These are phyloP conservation scores for Dendrocincla tyrannina DNA, from an alignment of 2,797 vertebrate species.

Conservation along the genomic window DNA sequence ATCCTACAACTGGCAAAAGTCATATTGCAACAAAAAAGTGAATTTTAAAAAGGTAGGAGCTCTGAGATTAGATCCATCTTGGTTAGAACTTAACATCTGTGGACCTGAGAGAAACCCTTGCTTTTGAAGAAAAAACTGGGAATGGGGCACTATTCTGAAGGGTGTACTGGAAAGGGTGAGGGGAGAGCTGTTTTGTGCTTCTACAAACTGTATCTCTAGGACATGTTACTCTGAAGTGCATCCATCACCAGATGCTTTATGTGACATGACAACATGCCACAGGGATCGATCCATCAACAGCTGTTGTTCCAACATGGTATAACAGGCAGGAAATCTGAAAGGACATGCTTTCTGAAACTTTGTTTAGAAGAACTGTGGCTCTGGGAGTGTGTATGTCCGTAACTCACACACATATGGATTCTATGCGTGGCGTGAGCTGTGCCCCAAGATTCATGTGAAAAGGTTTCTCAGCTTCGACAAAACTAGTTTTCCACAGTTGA, in stretches of 20 bases:
- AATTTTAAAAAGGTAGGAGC: not conserved
- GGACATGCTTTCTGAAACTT: not conserved
- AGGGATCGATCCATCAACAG: slow-evolving; percentile 23
- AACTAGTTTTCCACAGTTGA: not conserved
- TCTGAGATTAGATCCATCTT: not conserved
- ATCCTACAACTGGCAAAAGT: not conserved
- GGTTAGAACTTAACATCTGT: not conserved
- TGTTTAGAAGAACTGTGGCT: not conserved
- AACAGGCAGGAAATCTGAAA: slow-evolving; percentile 30
- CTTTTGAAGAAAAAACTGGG: not conserved
- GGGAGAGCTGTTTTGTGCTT: not conserved
- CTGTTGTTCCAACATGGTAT: not conserved
- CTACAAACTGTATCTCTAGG: slow-evolving; percentile 4
- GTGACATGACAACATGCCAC: slow-evolving; percentile 42
- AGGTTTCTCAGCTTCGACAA: not conserved
- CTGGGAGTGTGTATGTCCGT: not conserved
- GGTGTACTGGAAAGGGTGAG: not conserved
- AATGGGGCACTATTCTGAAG: not conserved
- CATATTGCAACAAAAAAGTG: not conserved
- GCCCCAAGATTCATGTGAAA: not conserved
- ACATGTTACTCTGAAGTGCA: slow-evolving; percentile 18
- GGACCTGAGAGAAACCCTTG: not conserved
- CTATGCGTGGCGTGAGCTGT: not conserved
- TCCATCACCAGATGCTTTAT: slow-evolving; percentile 49
- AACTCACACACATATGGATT: not conserved